These are phyloP conservation scores for Chitala chitala DNA, from an alignment of 2,113 vertebrate species.

Conservation along the genomic window DNA sequence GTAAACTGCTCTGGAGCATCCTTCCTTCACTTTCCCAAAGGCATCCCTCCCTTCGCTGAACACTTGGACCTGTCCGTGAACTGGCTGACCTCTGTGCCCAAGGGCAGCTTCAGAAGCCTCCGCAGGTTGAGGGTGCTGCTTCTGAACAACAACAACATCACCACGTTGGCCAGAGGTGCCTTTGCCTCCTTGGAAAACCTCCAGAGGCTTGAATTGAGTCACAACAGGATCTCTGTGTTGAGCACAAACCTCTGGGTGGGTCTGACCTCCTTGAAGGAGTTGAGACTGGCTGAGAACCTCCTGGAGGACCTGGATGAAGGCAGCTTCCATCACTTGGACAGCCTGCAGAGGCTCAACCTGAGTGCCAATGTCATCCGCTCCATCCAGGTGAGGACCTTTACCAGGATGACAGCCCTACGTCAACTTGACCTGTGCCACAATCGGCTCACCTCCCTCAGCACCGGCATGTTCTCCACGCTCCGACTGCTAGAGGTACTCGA, in stretches of 20 bases:
- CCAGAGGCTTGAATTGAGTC: constrained; percentile 45
- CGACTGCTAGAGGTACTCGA: constrained; percentile 48
- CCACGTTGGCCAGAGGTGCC: constrained; percentile 23
- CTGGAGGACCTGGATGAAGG: constrained; percentile 22
- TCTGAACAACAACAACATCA: constrained; percentile 45
- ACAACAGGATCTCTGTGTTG: constrained; percentile 39
- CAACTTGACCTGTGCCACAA: constrained; percentile 49
- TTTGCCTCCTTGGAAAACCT: constrained; percentile 43
- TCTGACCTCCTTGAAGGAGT: constrained; percentile 34
- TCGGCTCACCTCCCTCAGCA: constrained; percentile 30
- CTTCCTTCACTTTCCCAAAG: constrained; percentile 22
- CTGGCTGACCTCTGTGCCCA: constrained; percentile 36
- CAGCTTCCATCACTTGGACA: constrained; percentile 40
- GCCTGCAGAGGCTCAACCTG: constrained; percentile 40
- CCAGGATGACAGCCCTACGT: constrained; percentile 39
- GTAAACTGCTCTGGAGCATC: constrained; percentile 44
- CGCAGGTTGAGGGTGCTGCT: constrained; percentile 47
- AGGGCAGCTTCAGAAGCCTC: constrained; percentile 35
- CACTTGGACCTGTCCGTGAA: constrained; percentile 47
- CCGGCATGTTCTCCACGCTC: constrained; percentile 44
- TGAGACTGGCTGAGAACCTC: constrained; percentile 34
- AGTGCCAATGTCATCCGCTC: constrained; percentile 34
- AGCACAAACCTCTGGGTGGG: constrained; percentile 39
- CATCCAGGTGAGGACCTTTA: constrained; percentile 34
- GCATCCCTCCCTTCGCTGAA: constrained; percentile 38